A percentile compares a stretch with the other conserved stretches of the same genome.
These are phyloP conservation scores for Dicaeum eximium DNA, from an alignment of 2,113 vertebrate species.

Conservation along the genomic window DNA sequence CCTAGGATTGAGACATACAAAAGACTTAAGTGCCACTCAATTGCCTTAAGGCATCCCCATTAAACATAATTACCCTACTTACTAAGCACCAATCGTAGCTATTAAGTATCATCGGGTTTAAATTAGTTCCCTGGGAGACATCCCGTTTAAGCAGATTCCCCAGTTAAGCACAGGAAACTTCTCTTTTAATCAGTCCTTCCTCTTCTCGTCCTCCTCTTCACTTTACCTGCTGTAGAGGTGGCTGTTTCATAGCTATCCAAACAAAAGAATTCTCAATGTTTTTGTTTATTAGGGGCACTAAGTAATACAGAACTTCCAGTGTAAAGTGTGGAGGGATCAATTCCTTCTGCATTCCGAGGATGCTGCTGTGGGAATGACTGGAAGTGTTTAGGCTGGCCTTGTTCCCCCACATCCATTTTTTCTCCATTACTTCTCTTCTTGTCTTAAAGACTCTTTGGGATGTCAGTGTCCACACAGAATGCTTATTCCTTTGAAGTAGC, in stretches of 20 bases:
- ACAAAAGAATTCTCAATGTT: background rate
- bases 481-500: background rate
- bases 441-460: background rate
- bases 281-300: background rate
- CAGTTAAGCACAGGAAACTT: slow-evolving; percentile 62
- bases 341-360: background rate
- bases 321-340: background rate
- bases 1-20: slow-evolving; percentile 60
- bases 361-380: background rate
- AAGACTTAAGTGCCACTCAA: slow-evolving; percentile 57
- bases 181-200: slow-evolving; percentile 18
- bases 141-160: slow-evolving; percentile 54
- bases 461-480: background rate
- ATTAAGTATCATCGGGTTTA: slow-evolving; percentile 66
- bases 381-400: background rate
- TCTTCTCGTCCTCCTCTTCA: background rate
- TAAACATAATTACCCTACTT: slow-evolving; percentile 69
- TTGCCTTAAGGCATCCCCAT: slow-evolving; percentile 66
- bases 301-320: background rate
- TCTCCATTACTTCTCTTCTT: background rate
- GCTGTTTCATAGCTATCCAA: background rate
- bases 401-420: background rate
- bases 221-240: slow-evolving; percentile 7
- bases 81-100: slow-evolving; percentile 68
- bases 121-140: slow-evolving; percentile 69